Conservation (phyloP, 2,113 vertebrate species). For the Rhynchomys soricoides region DNA sequence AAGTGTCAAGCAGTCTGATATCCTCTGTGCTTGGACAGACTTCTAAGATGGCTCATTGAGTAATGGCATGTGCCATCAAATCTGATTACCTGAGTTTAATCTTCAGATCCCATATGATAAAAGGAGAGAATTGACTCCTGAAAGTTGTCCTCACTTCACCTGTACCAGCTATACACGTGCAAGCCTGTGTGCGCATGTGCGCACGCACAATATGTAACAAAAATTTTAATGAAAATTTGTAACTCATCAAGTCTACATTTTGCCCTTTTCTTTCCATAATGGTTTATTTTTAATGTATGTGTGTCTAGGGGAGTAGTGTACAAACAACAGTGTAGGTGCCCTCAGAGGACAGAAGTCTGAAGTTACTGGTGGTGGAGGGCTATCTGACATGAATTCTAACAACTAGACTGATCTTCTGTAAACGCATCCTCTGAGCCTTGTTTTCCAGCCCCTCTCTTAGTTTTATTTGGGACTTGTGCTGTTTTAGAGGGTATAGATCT, state of each 20-base stretch:
- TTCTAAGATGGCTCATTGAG: neutral
- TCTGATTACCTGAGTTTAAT: neutral
- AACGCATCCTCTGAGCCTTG: neutral
- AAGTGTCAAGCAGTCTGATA: too few relatives aligned
- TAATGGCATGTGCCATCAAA: neutral
- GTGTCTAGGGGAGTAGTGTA: neutral
- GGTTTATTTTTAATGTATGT: neutral
- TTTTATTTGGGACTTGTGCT: neutral
- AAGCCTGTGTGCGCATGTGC: too few relatives aligned
- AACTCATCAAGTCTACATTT: neutral
- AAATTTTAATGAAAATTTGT: neutral
- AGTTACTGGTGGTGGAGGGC: neutral
- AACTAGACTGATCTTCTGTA: neutral
- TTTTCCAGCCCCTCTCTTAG: neutral
- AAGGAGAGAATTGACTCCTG: neutral
- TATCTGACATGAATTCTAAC: neutral
- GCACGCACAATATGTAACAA: neutral
- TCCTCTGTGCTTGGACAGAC: neutral
- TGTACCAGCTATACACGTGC: too few relatives aligned
- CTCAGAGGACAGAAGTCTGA: neutral
- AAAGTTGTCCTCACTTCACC: neutral
- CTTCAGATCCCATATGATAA: neutral
- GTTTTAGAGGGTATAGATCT: neutral
- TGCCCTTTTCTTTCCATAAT: neutral
- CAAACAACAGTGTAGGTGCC: neutral